Conservation (phyloP, 1,140 invertebrate genomes). For the Drosophila tropicalis region DNA sequence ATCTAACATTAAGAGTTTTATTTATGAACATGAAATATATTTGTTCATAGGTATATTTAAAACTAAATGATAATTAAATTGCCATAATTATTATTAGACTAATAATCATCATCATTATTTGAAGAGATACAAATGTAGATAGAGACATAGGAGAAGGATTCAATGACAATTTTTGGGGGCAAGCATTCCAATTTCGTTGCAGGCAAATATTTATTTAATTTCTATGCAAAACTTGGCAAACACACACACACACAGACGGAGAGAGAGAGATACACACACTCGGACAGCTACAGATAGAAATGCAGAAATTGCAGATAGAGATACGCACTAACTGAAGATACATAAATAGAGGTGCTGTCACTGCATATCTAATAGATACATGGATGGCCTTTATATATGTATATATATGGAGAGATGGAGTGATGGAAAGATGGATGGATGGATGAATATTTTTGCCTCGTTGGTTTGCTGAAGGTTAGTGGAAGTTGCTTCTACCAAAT, state of each 20-base stretch:
- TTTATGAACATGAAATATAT: slow-evolving; percentile 14
- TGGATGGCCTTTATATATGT: background rate
- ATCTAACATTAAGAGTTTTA: slow-evolving; percentile 4
- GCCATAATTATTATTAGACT: background rate
- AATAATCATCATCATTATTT: slow-evolving; percentile 32
- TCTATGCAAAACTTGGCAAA: slow-evolving; percentile 62
- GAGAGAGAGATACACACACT: slow-evolving; percentile 9
- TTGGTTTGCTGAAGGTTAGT: too few species aligned
- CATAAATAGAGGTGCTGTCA: slow-evolving; percentile 64
- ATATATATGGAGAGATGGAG: background rate
- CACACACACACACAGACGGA: slow-evolving; percentile 27
- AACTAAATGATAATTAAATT: slow-evolving; percentile 36
- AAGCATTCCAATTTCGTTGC: slow-evolving; percentile 73
- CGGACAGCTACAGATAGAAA: slow-evolving; percentile 10
- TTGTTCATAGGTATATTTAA: slow-evolving; percentile 1
- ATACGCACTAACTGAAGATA: slow-evolving; percentile 24
- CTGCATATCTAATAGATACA: slow-evolving; percentile 56
- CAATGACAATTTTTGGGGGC: slow-evolving; percentile 43
- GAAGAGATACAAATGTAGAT: background rate
- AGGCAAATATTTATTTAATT: slow-evolving; percentile 79
- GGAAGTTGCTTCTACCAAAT: background rate
- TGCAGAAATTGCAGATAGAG: slow-evolving; percentile 32
- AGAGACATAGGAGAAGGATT: slow-evolving; percentile 15
- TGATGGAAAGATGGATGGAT: background rate
- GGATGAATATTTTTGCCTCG: background rate